A percentile compares a stretch with the other conserved stretches of the same genome.
Evolutionary conservation across 2,888 invertebrate genomes (phyloP).

Genomic region (Peribatodes rhomboidaria): DNA sequence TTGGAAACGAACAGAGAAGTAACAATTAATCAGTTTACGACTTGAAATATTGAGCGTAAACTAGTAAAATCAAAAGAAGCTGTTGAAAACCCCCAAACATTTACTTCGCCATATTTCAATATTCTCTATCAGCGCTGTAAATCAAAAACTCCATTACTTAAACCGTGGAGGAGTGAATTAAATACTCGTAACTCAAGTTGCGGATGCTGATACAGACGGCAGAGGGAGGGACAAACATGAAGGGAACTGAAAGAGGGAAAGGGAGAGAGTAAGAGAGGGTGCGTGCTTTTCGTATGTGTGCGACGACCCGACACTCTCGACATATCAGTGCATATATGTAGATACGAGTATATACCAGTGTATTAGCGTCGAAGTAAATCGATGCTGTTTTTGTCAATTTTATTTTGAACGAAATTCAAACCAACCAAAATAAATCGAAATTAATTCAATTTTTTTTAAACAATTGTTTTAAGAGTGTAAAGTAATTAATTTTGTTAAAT

Average conservation of each 20-base stretch:
- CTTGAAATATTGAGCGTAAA: conserved; percentile 18
- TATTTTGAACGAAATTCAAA: too few species aligned
- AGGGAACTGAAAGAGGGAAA: conserved; percentile 41
- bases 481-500: too few species aligned
- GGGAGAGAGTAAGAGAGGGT: conserved; percentile 60
- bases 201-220: conserved; percentile 76
- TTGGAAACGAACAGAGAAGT: not conserved
- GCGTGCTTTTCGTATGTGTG: conserved; percentile 52
- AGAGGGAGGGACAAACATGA: conserved; percentile 40
- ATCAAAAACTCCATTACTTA: conserved; percentile 75
- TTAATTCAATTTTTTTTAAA: too few species aligned
- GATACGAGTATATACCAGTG: not conserved
- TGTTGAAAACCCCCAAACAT: conserved; percentile 33
- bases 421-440: too few species aligned
- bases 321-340: not conserved
- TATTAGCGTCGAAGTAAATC: too few species aligned
- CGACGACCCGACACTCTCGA: conserved; percentile 24
- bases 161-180: conserved; percentile 74
- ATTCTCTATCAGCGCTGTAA: conserved; percentile 65
- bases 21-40: conserved; percentile 14
- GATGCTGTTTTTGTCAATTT: too few species aligned
- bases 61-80: conserved; percentile 20
- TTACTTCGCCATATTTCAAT: conserved; percentile 63
- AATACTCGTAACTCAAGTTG: conserved; percentile 76
- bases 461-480: too few species aligned